Evolutionary conservation across 2,797 vertebrate species (phyloP).

Genomic region (Pterois miles): DNA sequence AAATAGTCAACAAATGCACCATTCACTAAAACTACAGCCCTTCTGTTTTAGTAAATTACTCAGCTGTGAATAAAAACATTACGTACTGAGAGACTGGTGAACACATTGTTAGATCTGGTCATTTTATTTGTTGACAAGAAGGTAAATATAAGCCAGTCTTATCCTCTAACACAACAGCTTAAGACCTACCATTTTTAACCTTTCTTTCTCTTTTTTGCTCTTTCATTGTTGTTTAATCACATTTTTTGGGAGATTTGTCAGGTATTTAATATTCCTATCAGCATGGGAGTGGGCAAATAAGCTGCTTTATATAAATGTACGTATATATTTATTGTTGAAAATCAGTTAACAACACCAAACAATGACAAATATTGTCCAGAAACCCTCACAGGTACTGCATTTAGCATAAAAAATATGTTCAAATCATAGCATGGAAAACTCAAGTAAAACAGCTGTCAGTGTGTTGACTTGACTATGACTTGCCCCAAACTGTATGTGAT

Average conservation of each 20-base stretch:
- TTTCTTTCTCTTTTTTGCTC: not conserved
- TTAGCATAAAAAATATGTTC: too few species aligned
- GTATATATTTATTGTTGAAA: too few species aligned
- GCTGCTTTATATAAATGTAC: too few species aligned
- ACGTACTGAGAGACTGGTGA: not conserved
- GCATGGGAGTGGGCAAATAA: too few species aligned
- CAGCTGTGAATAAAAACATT: not conserved
- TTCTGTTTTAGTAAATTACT: not conserved
- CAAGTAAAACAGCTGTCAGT: rapidly evolving
- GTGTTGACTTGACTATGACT: too few species aligned
- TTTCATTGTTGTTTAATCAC: not conserved
- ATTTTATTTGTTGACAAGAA: not conserved
- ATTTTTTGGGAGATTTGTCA: too few species aligned
- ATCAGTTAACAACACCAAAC: too few species aligned
- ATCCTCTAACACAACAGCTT: not conserved
- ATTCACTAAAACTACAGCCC: not conserved
- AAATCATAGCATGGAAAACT: too few species aligned
- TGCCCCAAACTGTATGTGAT: too few species aligned
- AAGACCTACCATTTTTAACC: not conserved
- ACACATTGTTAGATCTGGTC: not conserved
- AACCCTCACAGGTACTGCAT: too few species aligned
- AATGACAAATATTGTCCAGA: too few species aligned
- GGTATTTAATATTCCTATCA: too few species aligned
- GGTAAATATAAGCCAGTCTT: not conserved
- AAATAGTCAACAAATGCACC: not conserved